Percentiles rank a stretch among this genome's conserved stretches.
These are phyloP conservation scores for Hoplostethus atlanticus DNA, from an alignment of 2,797 vertebrate species.

Conservation along the genomic window DNA sequence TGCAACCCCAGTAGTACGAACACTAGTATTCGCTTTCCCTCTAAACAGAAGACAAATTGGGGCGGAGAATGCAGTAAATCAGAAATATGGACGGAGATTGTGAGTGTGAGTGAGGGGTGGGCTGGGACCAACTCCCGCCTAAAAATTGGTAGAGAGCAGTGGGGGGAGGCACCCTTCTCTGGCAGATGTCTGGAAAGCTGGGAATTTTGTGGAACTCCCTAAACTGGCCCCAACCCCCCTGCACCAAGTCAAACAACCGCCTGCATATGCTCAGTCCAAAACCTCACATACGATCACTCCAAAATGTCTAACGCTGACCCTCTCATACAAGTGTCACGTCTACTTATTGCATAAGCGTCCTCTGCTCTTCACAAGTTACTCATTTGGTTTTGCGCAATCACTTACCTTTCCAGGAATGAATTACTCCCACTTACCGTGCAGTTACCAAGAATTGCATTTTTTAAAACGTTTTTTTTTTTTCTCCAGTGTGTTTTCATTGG, in stretches of 20 bases:
- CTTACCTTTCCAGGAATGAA: background rate
- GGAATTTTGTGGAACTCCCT: background rate
- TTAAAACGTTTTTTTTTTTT: background rate
- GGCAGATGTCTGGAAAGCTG: slow-evolving; percentile 14
- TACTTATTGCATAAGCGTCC: background rate
- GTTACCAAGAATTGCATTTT: too few relatives aligned
- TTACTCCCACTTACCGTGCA: background rate
- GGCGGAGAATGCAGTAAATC: slow-evolving; percentile 2
- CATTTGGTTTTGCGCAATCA: background rate
- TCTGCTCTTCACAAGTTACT: background rate
- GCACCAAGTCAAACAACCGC: background rate
- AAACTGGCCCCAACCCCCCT: slow-evolving; percentile 1
- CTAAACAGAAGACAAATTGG: background rate
- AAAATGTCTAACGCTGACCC: background rate
- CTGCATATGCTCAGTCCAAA: background rate
- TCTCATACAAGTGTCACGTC: background rate
- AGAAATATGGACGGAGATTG: background rate
- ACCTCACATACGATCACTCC: background rate
- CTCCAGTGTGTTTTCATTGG: background rate
- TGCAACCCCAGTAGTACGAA: background rate
- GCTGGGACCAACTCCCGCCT: background rate
- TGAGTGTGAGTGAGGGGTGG: background rate
- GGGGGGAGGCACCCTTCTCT: background rate
- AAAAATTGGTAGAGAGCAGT: slow-evolving; percentile 8
- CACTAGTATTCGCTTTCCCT: background rate